Base-by-base conservation (phyloP, 2,888 invertebrate species). In the Horisme vitalbata region DNA sequence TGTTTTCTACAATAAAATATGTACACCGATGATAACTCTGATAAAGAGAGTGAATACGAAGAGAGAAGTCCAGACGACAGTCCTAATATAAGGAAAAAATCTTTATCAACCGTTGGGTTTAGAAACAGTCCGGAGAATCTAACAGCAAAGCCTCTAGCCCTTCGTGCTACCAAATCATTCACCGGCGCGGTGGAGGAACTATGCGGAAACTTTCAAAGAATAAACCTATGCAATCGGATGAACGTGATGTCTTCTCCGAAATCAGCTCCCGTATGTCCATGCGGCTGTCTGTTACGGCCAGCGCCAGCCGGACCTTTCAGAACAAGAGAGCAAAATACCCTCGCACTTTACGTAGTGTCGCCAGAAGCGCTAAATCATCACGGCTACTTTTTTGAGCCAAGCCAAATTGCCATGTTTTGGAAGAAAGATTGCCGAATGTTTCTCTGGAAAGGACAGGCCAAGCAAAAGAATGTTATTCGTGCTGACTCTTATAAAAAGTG, bases 351-450 rank as follows among this genome's bases (percentile, higher is more conserved):
- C 50, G 79, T 90, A 10, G 90, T 92, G 8, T 75, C 88, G 3
- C 89, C 91, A n/a, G 90, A 91, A 36, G 87, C 91, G 28, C 75
- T 92, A 9, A 83, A 71, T 31, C 83, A 90, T 49, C 89, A 92
- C 66, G 93, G 93, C 2, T 90, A 86, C 49, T 81, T 75, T 56
- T 91, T 92, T 60, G 86, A 90, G 9, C 78, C 91, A 0, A 87
- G 77, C 35, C 91, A 93, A 65, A 92, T 94, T 45, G 93, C 93
- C 0, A 89, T 88, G 63, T 88, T 91, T 49, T 94, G 93, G 93
- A 94, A 93, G 67, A 94, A 94, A 70, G 94, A 94, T 63, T 93
- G 93, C 54, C 83, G 94, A 62, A 93, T 90, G 85, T 94, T 93
- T 87, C 75, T 94, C 39, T 94, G 90, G 90, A 90, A 90, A 65